Percentiles rank a stretch among this genome's conserved stretches.
Evolutionary conservation across 2,113 vertebrate genomes (phyloP).

Genomic region (Piaya cayana): DNA sequence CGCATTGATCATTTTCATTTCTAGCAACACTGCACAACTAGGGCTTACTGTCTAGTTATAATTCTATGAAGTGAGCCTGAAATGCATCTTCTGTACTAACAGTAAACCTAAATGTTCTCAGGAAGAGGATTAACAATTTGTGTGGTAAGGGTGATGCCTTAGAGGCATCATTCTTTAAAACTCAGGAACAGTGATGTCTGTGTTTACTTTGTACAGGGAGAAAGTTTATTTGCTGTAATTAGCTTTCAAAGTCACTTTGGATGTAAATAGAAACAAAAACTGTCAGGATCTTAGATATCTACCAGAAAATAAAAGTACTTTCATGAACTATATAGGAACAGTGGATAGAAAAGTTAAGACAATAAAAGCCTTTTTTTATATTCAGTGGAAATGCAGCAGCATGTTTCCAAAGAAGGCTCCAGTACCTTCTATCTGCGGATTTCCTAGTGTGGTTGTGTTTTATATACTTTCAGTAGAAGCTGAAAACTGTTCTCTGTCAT

Average conservation of each 20-base stretch:
- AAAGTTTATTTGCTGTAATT: neutral
- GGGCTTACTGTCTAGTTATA: neutral
- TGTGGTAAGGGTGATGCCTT: neutral
- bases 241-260: slow-evolving; percentile 5
- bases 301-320: neutral
- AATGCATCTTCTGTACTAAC: neutral
- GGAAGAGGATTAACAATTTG: neutral
- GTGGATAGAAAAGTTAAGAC: neutral
- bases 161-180: neutral
- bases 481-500: slow-evolving; percentile 58
- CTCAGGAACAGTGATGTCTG: neutral
- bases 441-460: slow-evolving; percentile 16
- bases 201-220: neutral
- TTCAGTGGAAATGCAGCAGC: neutral
- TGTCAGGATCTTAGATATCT: slow-evolving; percentile 18
- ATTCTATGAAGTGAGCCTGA: neutral
- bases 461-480: slow-evolving; percentile 21
- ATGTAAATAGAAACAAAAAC: neutral
- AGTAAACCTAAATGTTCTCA: neutral
- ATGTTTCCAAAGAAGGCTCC: neutral
- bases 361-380: neutral
- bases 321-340: slow-evolving; percentile 21
- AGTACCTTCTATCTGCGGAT: neutral
- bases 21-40: neutral
- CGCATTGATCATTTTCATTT: neutral